Conservation (phyloP, 2,797 vertebrate genomes). For the Gallirallus australis region DNA sequence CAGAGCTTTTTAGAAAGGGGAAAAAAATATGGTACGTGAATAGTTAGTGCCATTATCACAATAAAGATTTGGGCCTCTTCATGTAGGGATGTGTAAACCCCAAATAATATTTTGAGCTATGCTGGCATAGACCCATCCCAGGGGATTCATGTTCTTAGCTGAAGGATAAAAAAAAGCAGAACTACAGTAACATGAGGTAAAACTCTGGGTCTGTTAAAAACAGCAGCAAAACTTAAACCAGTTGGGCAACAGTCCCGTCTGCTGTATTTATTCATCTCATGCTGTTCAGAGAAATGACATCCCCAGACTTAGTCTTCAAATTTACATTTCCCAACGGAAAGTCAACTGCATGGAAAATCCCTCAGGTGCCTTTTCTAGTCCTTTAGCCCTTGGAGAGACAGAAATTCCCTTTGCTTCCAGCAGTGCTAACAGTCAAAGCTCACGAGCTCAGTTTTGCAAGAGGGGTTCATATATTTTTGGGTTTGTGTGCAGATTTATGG, state of each 20-base stretch:
- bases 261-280: neutral
- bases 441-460: neutral
- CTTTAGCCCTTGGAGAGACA: neutral
- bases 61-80: neutral
- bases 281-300: neutral
- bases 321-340: neutral
- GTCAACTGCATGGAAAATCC: neutral
- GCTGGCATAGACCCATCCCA: neutral
- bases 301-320: neutral
- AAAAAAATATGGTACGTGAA: neutral
- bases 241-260: neutral
- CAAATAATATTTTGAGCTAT: neutral
- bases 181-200: neutral
- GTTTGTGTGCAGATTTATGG: neutral
- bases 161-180: neutral
- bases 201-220: neutral
- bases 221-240: neutral
- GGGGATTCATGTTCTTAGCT: neutral
- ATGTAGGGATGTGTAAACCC: neutral
- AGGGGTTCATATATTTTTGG: rapidly evolving
- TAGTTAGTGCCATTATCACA: neutral
- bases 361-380: neutral
- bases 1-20: neutral
- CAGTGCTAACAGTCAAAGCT: too few species aligned
- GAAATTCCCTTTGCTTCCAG: neutral